phyloP scores from a whole-genome alignment of 2,888 invertebrate species.

The Aromia moschata region DNA sequence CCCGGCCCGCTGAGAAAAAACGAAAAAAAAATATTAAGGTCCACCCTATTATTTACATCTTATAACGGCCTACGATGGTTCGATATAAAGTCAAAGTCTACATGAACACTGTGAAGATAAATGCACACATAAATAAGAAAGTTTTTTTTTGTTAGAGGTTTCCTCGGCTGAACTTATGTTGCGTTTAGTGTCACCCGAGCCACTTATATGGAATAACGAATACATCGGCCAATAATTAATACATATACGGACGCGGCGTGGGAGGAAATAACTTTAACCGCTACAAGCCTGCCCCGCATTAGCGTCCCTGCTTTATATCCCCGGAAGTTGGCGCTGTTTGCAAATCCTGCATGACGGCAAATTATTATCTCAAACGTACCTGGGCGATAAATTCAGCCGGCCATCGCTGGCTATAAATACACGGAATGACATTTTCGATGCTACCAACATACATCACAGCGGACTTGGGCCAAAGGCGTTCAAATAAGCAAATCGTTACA shows the following conservation, averaged over 20 bases:
- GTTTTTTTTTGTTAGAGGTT: constrained; percentile 1
- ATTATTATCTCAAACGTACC: constrained; percentile 42
- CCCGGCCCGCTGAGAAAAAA: too few relatives aligned
- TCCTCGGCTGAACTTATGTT: neutral
- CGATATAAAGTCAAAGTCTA: neutral
- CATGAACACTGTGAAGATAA: neutral
- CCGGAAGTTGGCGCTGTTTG: constrained; percentile 42
- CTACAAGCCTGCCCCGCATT: constrained; percentile 38
- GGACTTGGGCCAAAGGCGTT: too few relatives aligned
- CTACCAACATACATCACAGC: too few relatives aligned
- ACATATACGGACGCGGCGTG: constrained; percentile 47
- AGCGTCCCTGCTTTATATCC: constrained; percentile 43
- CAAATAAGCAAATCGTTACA: too few relatives aligned
- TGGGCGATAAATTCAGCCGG: constrained; percentile 9
- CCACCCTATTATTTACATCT: neutral
- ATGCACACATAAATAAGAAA: constrained; percentile 15
- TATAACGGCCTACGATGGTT: neutral
- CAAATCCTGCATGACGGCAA: constrained; percentile 44
- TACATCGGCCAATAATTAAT: constrained; percentile 49
- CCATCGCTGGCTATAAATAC: neutral
- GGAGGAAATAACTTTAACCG: constrained; percentile 44
- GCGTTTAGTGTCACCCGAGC: constrained; percentile 43
- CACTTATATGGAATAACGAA: constrained; percentile 44
- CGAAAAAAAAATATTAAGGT: too few relatives aligned
- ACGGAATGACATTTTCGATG: too few relatives aligned